Evolutionary conservation across 2,113 vertebrate species (phyloP).

Genomic region (Mirounga angustirostris): DNA sequence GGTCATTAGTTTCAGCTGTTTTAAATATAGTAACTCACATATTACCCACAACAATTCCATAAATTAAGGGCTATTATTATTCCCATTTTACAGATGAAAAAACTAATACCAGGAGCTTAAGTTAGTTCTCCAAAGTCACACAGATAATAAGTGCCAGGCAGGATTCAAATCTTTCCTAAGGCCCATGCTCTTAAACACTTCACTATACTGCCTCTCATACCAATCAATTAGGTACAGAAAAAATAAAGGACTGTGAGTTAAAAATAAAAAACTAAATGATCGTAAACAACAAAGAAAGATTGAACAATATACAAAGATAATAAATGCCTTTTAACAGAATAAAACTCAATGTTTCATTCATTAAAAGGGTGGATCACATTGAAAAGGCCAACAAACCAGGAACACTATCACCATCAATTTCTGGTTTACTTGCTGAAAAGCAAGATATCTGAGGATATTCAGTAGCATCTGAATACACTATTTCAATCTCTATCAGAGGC

Average conservation of each 20-base stretch:
- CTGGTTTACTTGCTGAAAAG: conserved; percentile 42
- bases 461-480: conserved; percentile 22
- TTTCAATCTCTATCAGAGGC: conserved; percentile 58
- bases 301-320: conserved; percentile 54
- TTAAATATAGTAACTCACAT: neutral
- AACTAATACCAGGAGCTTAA: neutral
- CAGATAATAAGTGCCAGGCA: neutral
- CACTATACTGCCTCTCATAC: neutral
- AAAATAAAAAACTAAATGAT: conserved; percentile 33
- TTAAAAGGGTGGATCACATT: neutral
- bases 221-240: neutral
- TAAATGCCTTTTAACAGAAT: conserved; percentile 38
- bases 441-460: conserved; percentile 38
- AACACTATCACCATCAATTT: conserved; percentile 13
- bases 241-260: neutral
- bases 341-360: conserved; percentile 50
- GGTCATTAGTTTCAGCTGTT: neutral
- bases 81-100: conserved; percentile 32
- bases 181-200: neutral
- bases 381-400: conserved; percentile 3
- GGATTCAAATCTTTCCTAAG: conserved; percentile 47
- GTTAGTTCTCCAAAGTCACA: neutral
- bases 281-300: neutral
- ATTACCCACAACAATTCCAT: neutral
- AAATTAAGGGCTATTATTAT: conserved; percentile 13